Evolutionary conservation across 2,113 vertebrate species (phyloP), one percentile per base, ranked within the genome.

Genomic region (Haemorhous mexicanus): DNA sequence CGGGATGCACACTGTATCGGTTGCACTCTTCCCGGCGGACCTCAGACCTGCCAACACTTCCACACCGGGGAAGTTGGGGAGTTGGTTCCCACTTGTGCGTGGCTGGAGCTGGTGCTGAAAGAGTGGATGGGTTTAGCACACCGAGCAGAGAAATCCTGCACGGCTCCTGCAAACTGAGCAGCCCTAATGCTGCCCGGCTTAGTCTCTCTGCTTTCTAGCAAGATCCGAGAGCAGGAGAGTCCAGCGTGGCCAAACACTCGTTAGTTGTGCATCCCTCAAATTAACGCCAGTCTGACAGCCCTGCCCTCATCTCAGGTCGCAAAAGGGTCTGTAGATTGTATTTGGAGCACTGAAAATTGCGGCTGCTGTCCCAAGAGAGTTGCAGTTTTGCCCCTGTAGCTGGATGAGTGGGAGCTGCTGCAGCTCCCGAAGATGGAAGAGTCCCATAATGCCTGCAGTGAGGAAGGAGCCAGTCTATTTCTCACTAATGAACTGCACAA

Each of bases 41-140:
- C 19, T n/a, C 4, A 33, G 16, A 35, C 18, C 7, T 20, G 35
- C 4, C 5, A 16, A 3, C 16, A 11, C 18, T 15, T 13, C 17
- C 33, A 16, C 28, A 1, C 5, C 3, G 18, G 47, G 44, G 16
- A 35, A 35, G 9, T 2, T 21, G 5, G 19, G 16, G 35, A 35
- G 9, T 3, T 21, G 4, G 19, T 3, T 70, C 61, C 18, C n/a
- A 2, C 2, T 41, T 11, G 7, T 16, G 10, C 2, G 0, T 6
- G 28, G 39, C 16, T 63, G 62, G 44, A 79, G 49, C 39, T 64
- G 43, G 12, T 35, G 20, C 75, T 24, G 63, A 28, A 49, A 44
- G 43, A 62, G 37, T 1, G 16, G 30, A 9, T 37, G 70, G 41
- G 28, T 16, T 9, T 1, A 5, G 18, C 43, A 16, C 22, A 33